Evolutionary conservation across 2,113 vertebrate species (phyloP).

Genomic region (Neopipo cinnamomea): DNA sequence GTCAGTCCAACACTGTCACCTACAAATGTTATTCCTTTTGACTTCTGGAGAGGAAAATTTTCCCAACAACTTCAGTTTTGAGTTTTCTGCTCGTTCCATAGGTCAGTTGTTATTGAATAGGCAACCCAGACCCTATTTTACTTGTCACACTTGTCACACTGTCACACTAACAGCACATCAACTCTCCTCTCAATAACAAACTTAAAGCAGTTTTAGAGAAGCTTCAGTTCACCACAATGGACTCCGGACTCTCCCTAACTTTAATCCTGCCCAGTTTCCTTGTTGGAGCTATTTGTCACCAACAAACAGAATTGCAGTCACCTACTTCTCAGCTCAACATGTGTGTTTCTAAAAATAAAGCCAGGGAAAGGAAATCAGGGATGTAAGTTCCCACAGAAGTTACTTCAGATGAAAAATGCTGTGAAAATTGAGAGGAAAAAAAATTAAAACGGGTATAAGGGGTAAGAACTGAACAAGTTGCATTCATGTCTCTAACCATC

Average conservation of each 20-base stretch:
- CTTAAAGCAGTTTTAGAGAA: not conserved
- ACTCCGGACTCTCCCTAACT: not conserved
- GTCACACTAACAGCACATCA: not conserved
- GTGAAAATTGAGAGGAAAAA: not conserved
- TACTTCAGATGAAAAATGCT: not conserved
- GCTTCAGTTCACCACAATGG: not conserved
- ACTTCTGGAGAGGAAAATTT: not conserved
- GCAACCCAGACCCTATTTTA: not conserved
- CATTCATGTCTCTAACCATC: not conserved
- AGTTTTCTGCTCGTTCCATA: not conserved
- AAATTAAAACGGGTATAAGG: not conserved
- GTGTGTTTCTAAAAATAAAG: not conserved
- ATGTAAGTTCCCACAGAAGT: not conserved
- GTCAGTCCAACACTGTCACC: not conserved
- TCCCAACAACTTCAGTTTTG: not conserved
- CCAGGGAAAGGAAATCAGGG: not conserved
- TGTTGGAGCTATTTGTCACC: not conserved
- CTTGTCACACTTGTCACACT: not conserved
- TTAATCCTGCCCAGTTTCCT: not conserved
- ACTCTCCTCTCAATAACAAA: not conserved
- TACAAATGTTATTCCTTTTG: not conserved
- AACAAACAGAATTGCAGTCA: not conserved
- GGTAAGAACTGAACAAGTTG: not conserved
- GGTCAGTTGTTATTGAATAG: not conserved
- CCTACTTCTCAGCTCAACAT: not conserved